These are phyloP conservation scores for Paramuricea clavata DNA, from an alignment of 92 coral and sea anemone genomes.

Conservation along the genomic window DNA sequence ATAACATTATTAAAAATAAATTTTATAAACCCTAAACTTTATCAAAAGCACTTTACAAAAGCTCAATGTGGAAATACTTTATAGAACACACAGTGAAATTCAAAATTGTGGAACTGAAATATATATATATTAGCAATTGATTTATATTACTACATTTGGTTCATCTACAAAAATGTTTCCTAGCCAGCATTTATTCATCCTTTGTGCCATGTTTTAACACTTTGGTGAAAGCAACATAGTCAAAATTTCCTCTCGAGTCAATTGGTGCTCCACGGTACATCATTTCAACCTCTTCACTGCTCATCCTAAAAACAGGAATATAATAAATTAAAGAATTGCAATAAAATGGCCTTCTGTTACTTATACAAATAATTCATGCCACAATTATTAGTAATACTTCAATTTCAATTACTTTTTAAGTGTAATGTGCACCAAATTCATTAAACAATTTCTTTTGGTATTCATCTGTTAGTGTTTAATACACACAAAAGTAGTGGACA, in stretches of 20 bases:
- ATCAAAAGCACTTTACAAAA: background rate
- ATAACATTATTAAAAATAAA: background rate
- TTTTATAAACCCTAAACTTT: background rate
- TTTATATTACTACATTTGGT: constrained; percentile 30
- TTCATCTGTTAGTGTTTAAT: too few species aligned
- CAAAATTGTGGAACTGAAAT: background rate
- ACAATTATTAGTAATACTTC: too few species aligned
- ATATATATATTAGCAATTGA: constrained; percentile 42
- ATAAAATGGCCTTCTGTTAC: too few species aligned
- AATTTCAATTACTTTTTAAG: too few species aligned
- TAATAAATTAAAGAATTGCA: background rate
- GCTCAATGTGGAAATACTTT: background rate
- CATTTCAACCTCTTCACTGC: constrained; percentile 91
- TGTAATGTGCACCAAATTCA: too few species aligned
- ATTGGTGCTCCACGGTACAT: constrained; percentile 97
- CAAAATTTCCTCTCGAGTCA: constrained; percentile 84
- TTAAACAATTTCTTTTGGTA: background rate
- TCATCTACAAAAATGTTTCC: background rate
- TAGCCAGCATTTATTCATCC: constrained; percentile 69
- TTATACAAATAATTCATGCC: too few species aligned
- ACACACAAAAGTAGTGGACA: too few species aligned
- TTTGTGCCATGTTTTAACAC: constrained; percentile 96
- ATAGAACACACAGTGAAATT: background rate
- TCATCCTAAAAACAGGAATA: constrained; percentile 71
- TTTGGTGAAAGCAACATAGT: constrained; percentile 90